Evolutionary conservation across 2,888 invertebrate species (phyloP).

Genomic region (Atethmia centrago): DNA sequence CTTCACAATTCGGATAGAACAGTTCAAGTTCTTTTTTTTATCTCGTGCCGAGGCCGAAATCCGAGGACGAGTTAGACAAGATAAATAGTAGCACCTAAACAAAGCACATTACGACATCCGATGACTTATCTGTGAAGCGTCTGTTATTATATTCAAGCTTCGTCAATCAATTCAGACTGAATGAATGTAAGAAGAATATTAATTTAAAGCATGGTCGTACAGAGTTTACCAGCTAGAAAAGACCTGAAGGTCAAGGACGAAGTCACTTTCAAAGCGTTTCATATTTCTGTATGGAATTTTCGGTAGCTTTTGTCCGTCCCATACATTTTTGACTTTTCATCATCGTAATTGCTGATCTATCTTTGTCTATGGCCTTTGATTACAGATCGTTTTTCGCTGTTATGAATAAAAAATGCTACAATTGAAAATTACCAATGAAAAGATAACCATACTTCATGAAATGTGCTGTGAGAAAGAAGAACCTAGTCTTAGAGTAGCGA

Average conservation of each 20-base stretch:
- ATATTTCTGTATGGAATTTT: background rate
- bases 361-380: too few species aligned
- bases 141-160: conserved; percentile 23
- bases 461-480: too few species aligned
- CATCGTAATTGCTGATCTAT: too few species aligned
- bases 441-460: too few species aligned
- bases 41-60: conserved; percentile 53
- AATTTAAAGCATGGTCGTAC: background rate
- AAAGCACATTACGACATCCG: conserved; percentile 58
- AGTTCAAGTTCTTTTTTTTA: conserved; percentile 56
- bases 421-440: too few species aligned
- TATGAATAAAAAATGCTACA: too few species aligned
- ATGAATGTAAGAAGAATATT: background rate
- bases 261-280: background rate
- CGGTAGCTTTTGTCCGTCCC: background rate
- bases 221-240: background rate
- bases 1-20: conserved; percentile 15
- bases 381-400: too few species aligned
- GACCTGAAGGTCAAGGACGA: background rate
- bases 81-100: conserved; percentile 59
- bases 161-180: background rate
- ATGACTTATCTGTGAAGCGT: conserved; percentile 51
- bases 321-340: too few species aligned
- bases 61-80: conserved; percentile 57
- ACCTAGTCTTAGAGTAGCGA: too few species aligned